These are phyloP conservation scores for Pasiphila rectangulata DNA, from an alignment of 2,888 invertebrate species.

Conservation along the genomic window DNA sequence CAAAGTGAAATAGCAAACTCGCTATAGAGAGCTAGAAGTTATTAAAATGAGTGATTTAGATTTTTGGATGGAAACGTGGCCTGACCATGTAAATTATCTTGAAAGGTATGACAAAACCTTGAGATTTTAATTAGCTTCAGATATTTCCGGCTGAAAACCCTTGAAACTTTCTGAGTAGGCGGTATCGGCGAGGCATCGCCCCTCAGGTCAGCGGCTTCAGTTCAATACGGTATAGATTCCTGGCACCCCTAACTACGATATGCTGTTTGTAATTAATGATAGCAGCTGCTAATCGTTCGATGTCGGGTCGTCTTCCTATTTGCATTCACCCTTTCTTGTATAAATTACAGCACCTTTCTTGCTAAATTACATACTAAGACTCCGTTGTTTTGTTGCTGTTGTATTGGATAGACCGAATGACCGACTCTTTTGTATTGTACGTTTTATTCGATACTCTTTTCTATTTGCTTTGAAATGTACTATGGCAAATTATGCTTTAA, in stretches of 20 bases:
- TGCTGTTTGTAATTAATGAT: neutral
- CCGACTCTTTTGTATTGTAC: too few species aligned
- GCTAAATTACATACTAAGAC: neutral
- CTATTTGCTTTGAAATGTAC: too few species aligned
- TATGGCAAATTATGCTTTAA: too few species aligned
- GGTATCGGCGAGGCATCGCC: neutral
- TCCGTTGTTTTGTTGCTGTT: neutral
- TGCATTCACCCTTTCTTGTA: conserved; percentile 10
- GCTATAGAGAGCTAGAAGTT: too few species aligned
- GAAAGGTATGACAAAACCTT: conserved; percentile 27
- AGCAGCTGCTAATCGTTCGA: conserved; percentile 3
- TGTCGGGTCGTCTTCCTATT: conserved; percentile 9
- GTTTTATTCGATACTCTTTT: too few species aligned
- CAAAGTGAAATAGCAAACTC: too few species aligned
- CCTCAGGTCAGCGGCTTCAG: conserved; percentile 7
- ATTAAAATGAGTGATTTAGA: conserved; percentile 25
- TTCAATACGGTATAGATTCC: neutral
- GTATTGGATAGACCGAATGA: too few species aligned
- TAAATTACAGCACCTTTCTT: conserved; percentile 1
- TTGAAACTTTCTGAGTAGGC: neutral
- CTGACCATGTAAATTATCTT: conserved; percentile 31
- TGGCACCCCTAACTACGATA: neutral
- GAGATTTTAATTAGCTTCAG: neutral
- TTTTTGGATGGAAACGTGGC: conserved; percentile 30
- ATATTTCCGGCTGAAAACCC: neutral